phyloP scores from a whole-genome alignment of 2,888 invertebrate genomes.

The Ptilodon capucinus region DNA sequence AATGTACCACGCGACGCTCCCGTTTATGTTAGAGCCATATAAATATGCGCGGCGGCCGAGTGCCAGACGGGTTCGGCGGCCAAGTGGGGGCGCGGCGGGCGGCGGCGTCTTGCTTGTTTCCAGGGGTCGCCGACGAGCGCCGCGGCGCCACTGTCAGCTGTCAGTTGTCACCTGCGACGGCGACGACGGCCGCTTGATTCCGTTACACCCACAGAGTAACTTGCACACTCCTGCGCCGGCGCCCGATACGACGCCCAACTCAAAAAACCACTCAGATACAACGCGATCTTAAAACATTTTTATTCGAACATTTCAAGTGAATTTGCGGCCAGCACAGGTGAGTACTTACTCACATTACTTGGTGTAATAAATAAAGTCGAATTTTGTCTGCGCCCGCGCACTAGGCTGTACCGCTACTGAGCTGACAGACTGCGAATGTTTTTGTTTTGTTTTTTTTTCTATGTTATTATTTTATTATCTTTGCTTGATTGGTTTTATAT shows the following conservation, averaged over 20 bases:
- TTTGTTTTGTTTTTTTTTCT: slow-evolving; percentile 62
- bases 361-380: slow-evolving; percentile 28
- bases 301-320: background rate
- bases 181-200: slow-evolving; percentile 41
- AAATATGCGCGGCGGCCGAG: too few relatives aligned
- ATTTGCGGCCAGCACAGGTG: slow-evolving; percentile 9
- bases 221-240: slow-evolving; percentile 51
- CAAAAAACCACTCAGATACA: slow-evolving; percentile 15
- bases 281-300: background rate
- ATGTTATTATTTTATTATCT: slow-evolving; percentile 19
- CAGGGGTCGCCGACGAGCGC: slow-evolving; percentile 60
- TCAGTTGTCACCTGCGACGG: slow-evolving; percentile 50
- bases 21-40: too few relatives aligned
- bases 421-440: slow-evolving; percentile 51
- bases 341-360: slow-evolving; percentile 20
- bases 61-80: slow-evolving; percentile 31
- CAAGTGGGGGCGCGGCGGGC: slow-evolving; percentile 39
- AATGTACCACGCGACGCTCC: too few relatives aligned
- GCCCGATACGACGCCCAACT: slow-evolving; percentile 46
- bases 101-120: slow-evolving; percentile 38
- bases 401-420: slow-evolving; percentile 36
- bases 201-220: slow-evolving; percentile 42
- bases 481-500: too few relatives aligned
- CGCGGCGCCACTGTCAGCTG: slow-evolving; percentile 68
- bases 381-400: slow-evolving; percentile 31